Evolutionary conservation across 2,888 invertebrate species (phyloP), one percentile per base, ranked within the genome.

Genomic region (Dryobota labecula): DNA sequence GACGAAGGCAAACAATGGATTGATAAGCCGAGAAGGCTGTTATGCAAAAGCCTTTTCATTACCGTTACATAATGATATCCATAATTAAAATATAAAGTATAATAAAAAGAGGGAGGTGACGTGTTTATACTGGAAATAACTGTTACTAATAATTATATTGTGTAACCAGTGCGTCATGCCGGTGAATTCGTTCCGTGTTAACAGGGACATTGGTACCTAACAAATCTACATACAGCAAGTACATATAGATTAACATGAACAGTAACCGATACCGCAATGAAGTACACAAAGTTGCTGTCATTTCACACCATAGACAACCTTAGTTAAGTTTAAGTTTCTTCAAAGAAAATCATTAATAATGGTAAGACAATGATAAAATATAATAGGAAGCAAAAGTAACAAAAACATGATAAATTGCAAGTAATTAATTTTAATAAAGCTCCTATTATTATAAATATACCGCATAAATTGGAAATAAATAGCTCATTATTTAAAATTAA

Each of bases 61-160:
- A 61, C 11, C 36, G 27, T 51, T 47, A 24, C 33, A 57, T 61
- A 36, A 68, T 47, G 6, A n/a, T 41, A 30, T 20, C 7, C 13
- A 11, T 65, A 54, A 18, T 24, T 15, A 51, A 64, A 62, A 38
- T 43, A 36, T 61, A 51, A 61, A 70, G 58, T 45, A 77, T 68
- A 51, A 24, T 64, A 53, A 68, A 71, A 62, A 57, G 24, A 30
- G 24, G 56, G 51, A 33, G 65, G n/a, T 79, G 82, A 79, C 82
- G 83, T 62, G 73, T 63, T 49, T 66, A 49, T 47, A 72, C 61
- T 79, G 57, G 61, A 78, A 76, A 82, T 82, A 73, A 78, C 73
- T 73, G 78, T 79, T 79, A 62, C 57, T 24, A 78, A 65, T 78
- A 51, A 78, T 51, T 68, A 58, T 47, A 69, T 80, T 78, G 73